Evolutionary conservation across 2,888 invertebrate species (phyloP).

Genomic region (Strigamia crassipes): DNA sequence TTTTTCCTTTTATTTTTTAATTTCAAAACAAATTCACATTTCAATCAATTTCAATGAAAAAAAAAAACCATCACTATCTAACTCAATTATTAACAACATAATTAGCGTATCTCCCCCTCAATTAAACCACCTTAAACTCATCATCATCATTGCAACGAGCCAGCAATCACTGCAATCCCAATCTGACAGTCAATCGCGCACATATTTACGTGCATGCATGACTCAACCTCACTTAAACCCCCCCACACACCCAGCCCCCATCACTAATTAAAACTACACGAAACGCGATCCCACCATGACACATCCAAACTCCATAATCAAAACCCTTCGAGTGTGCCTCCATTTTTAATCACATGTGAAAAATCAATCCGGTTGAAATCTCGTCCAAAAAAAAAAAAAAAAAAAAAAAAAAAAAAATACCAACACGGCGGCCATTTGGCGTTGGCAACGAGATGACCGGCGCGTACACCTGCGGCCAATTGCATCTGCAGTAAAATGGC

Average conservation of each 20-base stretch:
- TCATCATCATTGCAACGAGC: not conserved
- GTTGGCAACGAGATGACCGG: slow-evolving; percentile 38
- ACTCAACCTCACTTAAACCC: too few species aligned
- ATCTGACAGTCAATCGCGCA: slow-evolving; percentile 14
- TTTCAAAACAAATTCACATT: not conserved
- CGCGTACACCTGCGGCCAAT: slow-evolving; percentile 38
- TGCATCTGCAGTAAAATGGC: slow-evolving; percentile 42
- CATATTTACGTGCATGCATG: not conserved
- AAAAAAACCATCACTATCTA: not conserved
- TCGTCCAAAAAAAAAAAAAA: not conserved
- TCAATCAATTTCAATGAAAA: too few species aligned
- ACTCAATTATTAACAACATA: not conserved
- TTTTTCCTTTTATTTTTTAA: not conserved
- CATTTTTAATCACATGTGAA: slow-evolving; percentile 10
- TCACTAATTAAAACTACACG: slow-evolving; percentile 24
- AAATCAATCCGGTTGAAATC: not conserved
- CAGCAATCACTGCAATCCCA: not conserved
- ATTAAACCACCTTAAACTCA: too few species aligned
- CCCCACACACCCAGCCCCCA: not conserved
- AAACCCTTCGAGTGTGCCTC: not conserved
- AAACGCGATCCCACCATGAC: not conserved
- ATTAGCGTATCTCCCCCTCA: not conserved
- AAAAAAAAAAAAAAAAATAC: too few species aligned
- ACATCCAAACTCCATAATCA: not conserved
- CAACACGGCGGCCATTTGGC: not conserved